These are phyloP conservation scores for Nemoura dubitans DNA, from an alignment of 2,888 invertebrate species.

Conservation along the genomic window DNA sequence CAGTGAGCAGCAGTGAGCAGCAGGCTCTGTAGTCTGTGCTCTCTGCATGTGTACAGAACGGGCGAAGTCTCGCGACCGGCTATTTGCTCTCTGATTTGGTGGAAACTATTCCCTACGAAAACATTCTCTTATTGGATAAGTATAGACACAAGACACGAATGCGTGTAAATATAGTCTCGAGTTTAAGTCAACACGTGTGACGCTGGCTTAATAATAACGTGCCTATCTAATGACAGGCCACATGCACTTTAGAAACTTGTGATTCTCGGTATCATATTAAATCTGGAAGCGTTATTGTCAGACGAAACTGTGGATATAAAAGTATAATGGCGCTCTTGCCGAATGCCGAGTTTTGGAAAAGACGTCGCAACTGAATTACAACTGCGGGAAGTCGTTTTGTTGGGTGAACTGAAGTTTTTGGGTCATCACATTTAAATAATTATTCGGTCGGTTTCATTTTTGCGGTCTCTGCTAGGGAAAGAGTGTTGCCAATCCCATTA, in stretches of 20 bases:
- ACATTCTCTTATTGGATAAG: background rate
- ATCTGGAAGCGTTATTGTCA: background rate
- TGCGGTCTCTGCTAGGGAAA: background rate
- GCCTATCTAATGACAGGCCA: background rate
- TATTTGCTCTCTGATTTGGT: background rate
- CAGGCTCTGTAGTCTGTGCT: background rate
- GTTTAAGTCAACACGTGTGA: background rate
- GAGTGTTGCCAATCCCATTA: background rate
- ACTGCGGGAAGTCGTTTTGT: background rate
- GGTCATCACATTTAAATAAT: slow-evolving; percentile 12
- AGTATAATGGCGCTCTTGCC: background rate
- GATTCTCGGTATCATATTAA: background rate
- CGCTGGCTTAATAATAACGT: background rate
- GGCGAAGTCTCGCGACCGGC: background rate
- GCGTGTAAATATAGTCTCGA: background rate
- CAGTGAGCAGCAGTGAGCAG: no score
- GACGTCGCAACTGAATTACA: background rate
- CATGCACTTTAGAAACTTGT: background rate
- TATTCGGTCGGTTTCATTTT: slow-evolving; percentile 12
- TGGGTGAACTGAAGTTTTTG: background rate
- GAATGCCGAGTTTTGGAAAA: background rate
- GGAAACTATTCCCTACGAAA: background rate
- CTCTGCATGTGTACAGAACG: background rate
- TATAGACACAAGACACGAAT: background rate
- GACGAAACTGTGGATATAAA: background rate